Percentiles rank a stretch among this genome's conserved stretches.
Evolutionary conservation across 2,888 invertebrate species (phyloP).

Genomic region (Melinopterus prodromus): DNA sequence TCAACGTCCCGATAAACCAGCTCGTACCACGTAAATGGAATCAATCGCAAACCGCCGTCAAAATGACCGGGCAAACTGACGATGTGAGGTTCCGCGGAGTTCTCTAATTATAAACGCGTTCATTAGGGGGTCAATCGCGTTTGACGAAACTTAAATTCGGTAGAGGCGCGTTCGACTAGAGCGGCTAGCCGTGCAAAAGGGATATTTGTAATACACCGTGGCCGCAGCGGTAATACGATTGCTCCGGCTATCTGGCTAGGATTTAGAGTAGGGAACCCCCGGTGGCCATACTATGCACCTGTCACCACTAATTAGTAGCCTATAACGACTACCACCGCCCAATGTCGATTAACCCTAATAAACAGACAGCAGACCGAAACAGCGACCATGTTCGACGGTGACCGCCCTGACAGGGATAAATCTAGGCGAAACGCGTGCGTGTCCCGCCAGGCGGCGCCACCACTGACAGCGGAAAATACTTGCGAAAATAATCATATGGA

Average conservation of each 20-base stretch:
- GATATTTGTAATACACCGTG: constrained; percentile 28
- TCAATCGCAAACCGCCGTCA: no score
- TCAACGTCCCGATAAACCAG: no score
- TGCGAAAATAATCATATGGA: no score
- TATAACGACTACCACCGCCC: constrained; percentile 56
- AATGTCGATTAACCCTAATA: constrained; percentile 61
- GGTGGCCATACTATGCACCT: constrained; percentile 59
- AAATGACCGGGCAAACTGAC: no score
- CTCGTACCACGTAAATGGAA: no score
- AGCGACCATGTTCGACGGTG: constrained; percentile 14
- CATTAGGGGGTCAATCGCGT: constrained; percentile 7
- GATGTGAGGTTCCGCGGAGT: no score
- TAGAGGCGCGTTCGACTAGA: background rate
- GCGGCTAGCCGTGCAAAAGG: constrained; percentile 21
- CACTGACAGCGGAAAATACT: background rate
- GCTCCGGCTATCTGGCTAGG: constrained; percentile 35
- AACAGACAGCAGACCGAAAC: constrained; percentile 44
- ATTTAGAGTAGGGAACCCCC: constrained; percentile 44
- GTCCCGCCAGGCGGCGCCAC: background rate
- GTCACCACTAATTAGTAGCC: constrained; percentile 62
- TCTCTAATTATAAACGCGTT: background rate
- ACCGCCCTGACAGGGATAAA: constrained; percentile 9
- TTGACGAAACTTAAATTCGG: constrained; percentile 19
- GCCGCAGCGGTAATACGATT: constrained; percentile 34
- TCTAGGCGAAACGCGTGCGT: background rate